Base-by-base conservation (phyloP, 2,888 invertebrate species). In the Iselma pallidipennis region DNA sequence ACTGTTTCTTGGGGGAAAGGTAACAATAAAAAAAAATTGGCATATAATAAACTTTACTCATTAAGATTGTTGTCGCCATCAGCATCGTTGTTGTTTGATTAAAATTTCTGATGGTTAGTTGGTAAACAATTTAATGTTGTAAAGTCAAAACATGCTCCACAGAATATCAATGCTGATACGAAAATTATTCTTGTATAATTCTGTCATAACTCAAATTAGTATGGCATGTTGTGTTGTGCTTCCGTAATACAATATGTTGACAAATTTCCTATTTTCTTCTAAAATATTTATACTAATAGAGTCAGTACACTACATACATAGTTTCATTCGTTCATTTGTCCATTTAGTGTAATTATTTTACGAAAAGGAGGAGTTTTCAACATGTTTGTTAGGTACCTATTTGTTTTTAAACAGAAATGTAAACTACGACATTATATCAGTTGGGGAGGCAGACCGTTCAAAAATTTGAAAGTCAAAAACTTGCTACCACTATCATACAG, bases 121-220 rank as follows among this genome's bases (percentile, higher is more conserved):
- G 19, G 19, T 5, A 51, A 51, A 29, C 31, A 31, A 49, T 54
- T 57, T 19, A 31, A 10, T 55, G 55, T 28, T 31, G 9, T 12
- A 29, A 29, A 42, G 26, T 26, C 55, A 51, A 42, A 60, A 55
- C 49, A 37, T 21, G 37, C 50, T 12, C 23, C 21, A 49, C 48
- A 52, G 57, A 61, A 55, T 21, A 45, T 48, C 37, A 26, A 25
- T 42, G 25, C 21, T 55, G 25, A 57, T 61, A 50, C 28, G 61
- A 57, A 57, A 61, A 61, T 61, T 57, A 57, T 61, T 61, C 61
- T 49, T 23, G 57, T 49, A 55, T 61, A 54, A 57, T 61, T 61
- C 50, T 28, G 54, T 54, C 55, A 52, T 57, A 61, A 53, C 53
- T 49, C 49, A 33, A 57, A 55, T 57, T 55, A 61, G 51, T 57